A percentile compares a stretch with the other conserved stretches of the same genome.
Conservation (phyloP, 2,888 invertebrate genomes). For the Acronicta aceris region DNA sequence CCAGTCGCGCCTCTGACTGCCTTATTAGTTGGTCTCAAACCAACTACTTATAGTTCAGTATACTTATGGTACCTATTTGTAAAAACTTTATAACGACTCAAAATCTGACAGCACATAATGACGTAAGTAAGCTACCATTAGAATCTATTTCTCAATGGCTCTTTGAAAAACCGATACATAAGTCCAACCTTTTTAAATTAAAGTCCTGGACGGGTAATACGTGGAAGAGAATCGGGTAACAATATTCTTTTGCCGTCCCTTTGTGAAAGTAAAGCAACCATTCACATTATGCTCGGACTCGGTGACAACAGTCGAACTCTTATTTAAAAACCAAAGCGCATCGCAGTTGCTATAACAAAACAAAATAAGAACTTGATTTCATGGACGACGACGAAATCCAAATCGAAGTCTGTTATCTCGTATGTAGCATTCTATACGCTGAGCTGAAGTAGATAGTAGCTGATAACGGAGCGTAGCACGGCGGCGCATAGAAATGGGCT, state of each 20-base stretch:
- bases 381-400: conserved; percentile 43
- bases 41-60: too few relatives aligned
- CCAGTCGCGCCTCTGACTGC: too few relatives aligned
- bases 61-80: too few relatives aligned
- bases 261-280: background rate
- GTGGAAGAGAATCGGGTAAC: background rate
- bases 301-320: conserved; percentile 13
- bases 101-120: too few relatives aligned
- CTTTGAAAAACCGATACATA: background rate
- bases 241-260: background rate
- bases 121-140: too few relatives aligned
- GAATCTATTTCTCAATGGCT: too few relatives aligned
- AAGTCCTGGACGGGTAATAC: background rate
- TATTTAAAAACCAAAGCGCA: conserved; percentile 24
- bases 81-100: too few relatives aligned
- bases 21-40: too few relatives aligned
- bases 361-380: conserved; percentile 44
- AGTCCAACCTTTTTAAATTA: background rate
- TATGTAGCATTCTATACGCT: conserved; percentile 48
- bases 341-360: conserved; percentile 24
- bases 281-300: background rate
- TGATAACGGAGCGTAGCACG: conserved; percentile 52
- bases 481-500: conserved; percentile 59
- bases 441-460: conserved; percentile 53
- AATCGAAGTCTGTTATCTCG: conserved; percentile 53